Conservation (phyloP, 2,113 vertebrate genomes). For the Naja naja region DNA sequence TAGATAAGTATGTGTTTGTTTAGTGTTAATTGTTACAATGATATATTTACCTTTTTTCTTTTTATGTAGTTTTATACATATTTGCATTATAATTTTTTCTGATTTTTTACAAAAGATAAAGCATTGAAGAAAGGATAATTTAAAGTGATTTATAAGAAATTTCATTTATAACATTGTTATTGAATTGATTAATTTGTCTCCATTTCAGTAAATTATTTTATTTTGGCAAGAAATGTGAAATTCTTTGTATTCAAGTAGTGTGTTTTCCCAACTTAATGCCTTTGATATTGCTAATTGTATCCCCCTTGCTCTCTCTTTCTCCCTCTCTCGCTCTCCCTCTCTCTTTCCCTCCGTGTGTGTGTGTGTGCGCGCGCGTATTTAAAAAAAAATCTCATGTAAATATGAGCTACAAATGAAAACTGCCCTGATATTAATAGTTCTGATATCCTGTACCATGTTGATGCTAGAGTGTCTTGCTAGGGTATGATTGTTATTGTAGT, state of each 20-base stretch:
- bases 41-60: too few relatives aligned
- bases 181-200: conserved; percentile 33
- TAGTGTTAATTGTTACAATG: too few relatives aligned
- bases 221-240: conserved; percentile 36
- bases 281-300: conserved; percentile 41
- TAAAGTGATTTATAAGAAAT: conserved; percentile 30
- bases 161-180: conserved; percentile 33
- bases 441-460: neutral
- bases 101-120: too few relatives aligned
- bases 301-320: neutral
- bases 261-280: neutral
- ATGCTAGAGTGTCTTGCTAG: neutral
- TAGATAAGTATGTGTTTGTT: too few relatives aligned
- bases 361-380: neutral
- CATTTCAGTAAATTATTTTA: conserved; percentile 19
- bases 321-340: too few relatives aligned
- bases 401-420: conserved; percentile 36
- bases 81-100: too few relatives aligned
- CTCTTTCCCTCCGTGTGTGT: too few relatives aligned
- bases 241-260: conserved; percentile 39
- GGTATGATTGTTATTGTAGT: neutral
- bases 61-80: too few relatives aligned
- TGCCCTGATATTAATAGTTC: neutral
- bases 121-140: neutral
- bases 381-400: conserved; percentile 34